A percentile compares a stretch with the other conserved stretches of the same genome.
Evolutionary conservation across 1,140 invertebrate genomes (phyloP).

Genomic region (Dendrolimus punctatus): DNA sequence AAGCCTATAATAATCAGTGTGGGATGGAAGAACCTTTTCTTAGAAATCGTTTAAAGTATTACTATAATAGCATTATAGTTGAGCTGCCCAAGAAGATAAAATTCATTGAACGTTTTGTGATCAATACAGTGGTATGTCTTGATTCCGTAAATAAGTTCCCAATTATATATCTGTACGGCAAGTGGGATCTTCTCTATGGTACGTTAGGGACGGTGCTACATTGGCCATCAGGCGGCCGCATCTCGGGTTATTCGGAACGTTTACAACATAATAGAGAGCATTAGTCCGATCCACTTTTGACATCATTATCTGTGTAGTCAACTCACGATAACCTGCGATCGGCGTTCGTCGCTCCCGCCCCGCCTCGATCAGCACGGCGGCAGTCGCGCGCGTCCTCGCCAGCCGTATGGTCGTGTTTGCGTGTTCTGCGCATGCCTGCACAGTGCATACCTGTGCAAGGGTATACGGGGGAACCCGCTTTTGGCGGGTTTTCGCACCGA

Average conservation of each 20-base stretch:
- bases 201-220: constrained; percentile 25
- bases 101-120: too few species aligned
- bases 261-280: constrained; percentile 67
- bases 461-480: constrained; percentile 40
- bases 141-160: too few species aligned
- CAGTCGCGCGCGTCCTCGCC: constrained; percentile 54
- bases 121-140: too few species aligned
- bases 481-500: constrained; percentile 61
- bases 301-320: constrained; percentile 67
- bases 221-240: constrained; percentile 8
- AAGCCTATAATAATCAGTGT: too few species aligned
- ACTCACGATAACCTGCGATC: constrained; percentile 63
- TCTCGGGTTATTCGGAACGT: constrained; percentile 40
- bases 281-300: constrained; percentile 70
- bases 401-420: constrained; percentile 31
- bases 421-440: constrained; percentile 11
- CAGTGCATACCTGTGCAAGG: constrained; percentile 23
- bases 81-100: too few species aligned
- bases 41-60: too few species aligned
- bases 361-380: constrained; percentile 28
- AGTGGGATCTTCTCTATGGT: too few species aligned
- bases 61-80: too few species aligned
- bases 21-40: too few species aligned
- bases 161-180: too few species aligned
- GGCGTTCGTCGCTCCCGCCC: constrained; percentile 48